Evolutionary conservation across 2,113 vertebrate species (phyloP).

Genomic region (Paraplagusia blochii): DNA sequence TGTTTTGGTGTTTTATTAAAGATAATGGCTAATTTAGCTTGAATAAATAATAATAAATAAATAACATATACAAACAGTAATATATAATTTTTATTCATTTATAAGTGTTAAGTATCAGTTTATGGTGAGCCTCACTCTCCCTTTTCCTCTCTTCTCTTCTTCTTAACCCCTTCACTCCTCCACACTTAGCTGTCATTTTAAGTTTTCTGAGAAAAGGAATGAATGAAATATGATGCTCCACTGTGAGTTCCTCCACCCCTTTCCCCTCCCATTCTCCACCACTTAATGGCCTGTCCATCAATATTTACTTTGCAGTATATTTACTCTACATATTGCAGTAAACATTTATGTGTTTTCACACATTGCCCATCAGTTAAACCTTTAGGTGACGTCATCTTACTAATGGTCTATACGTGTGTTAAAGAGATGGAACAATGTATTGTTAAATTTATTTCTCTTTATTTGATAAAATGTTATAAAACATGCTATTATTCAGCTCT

Average conservation of each 20-base stretch:
- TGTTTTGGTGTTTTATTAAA: neutral
- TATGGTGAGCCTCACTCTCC: slow-evolving; percentile 8
- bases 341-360: slow-evolving; percentile 19
- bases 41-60: neutral
- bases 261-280: slow-evolving; percentile 7
- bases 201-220: slow-evolving; percentile 44
- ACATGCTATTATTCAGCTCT: too few relatives aligned
- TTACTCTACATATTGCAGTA: slow-evolving; percentile 1
- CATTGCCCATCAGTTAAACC: slow-evolving; percentile 6
- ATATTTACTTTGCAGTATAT: neutral
- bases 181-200: slow-evolving; percentile 35
- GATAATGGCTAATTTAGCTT: neutral
- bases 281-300: slow-evolving; percentile 12
- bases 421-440: slow-evolving; percentile 8
- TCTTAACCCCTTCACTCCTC: neutral
- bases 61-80: too few relatives aligned
- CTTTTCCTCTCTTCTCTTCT: slow-evolving; percentile 3
- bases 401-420: neutral
- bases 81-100: too few relatives aligned
- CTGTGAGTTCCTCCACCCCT: slow-evolving; percentile 5
- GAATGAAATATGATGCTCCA: slow-evolving; percentile 51
- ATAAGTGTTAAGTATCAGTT: too few relatives aligned
- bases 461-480: too few relatives aligned
- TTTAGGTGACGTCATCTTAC: slow-evolving; percentile 29
- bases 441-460: too few relatives aligned